These are phyloP conservation scores for Oscheius onirici DNA, from an alignment of 2,888 invertebrate genomes.

Conservation along the genomic window DNA sequence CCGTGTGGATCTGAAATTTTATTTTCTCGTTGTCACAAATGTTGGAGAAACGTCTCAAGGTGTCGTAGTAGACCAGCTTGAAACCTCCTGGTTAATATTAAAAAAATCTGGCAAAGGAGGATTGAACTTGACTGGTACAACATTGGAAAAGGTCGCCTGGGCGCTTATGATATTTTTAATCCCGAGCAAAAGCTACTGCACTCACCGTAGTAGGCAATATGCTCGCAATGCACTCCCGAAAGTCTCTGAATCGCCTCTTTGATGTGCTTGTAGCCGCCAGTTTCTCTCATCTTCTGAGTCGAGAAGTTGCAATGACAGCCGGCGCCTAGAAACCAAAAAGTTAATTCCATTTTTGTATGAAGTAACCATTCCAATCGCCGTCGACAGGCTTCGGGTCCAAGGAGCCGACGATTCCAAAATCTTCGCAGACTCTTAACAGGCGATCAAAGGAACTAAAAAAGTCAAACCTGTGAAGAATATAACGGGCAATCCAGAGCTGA, in stretches of 20 bases:
- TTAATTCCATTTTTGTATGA: conserved; percentile 69
- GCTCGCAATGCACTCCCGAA: conserved; percentile 87
- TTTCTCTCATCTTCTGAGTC: conserved; percentile 87
- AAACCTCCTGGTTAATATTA: too few species aligned
- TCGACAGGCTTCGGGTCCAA: conserved; percentile 74
- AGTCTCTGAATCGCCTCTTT: conserved; percentile 93
- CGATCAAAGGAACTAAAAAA: neutral
- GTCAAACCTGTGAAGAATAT: conserved; percentile 72
- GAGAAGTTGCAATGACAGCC: conserved; percentile 96
- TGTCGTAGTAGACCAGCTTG: too few species aligned
- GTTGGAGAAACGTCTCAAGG: too few species aligned
- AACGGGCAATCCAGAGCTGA: conserved; percentile 74
- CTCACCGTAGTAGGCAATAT: conserved; percentile 93
- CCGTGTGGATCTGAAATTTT: conserved; percentile 12
- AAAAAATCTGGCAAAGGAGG: too few species aligned
- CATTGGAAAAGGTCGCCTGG: too few species aligned
- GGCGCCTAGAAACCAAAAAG: conserved; percentile 74
- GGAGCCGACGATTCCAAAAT: conserved; percentile 73
- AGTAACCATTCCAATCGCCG: conserved; percentile 83
- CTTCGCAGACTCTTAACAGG: conserved; percentile 72
- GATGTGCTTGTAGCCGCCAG: conserved; percentile 81
- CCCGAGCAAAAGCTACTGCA: too few species aligned
- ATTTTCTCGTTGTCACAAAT: too few species aligned
- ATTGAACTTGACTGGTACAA: too few species aligned
- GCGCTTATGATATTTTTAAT: too few species aligned